Evolutionary conservation across 2,113 vertebrate genomes (phyloP), one percentile per base, ranked within the genome.

Genomic region (Nicator chloris): DNA sequence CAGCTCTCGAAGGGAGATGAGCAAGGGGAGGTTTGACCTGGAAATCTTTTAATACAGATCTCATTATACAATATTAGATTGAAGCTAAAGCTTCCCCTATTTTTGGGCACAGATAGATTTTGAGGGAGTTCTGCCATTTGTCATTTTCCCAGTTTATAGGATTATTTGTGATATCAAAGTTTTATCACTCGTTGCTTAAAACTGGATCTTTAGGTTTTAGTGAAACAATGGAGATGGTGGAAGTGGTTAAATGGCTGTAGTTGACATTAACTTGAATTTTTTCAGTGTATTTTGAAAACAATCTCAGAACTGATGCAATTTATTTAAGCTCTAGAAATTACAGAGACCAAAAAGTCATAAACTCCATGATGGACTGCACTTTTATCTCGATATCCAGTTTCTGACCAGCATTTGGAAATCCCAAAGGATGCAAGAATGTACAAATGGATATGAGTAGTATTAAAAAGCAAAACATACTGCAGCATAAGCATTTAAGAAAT

Each of bases 321-420:
- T 88, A 56, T 92, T 91, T 70, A 86, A 66, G 7, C 2, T 86
- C 24, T 12, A 69, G 49, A 93, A 37, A 70, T 18, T 37, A 84
- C 13, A 80, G 37, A 51, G 54, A 78, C 47, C 6, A 75, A 81
- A 81, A 76, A 49, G 37, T 76, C 45, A 69, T 31, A 73, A 93
- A 71, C 15, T 22, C 30, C 7, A 31, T 10, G 31, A 85, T 26
- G 18, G 44, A 85, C 44, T 88, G 40, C 71, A 20, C 20, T 88
- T 82, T 88, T 68, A 71, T 83, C 65, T 50, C 37, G 53, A 66
- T 35, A 47, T 35, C 51, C 37, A 39, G 37, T 80, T 89, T 91
- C 49, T 89, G 68, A 85, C 44, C 63, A 90, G 68, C 45, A 30
- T 78, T 77, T 76, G 80, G 60, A 93, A 95, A 94, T 93, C 88